Evolutionary conservation across 2,113 vertebrate species (phyloP).

Genomic region (Lycaon pictus): DNA sequence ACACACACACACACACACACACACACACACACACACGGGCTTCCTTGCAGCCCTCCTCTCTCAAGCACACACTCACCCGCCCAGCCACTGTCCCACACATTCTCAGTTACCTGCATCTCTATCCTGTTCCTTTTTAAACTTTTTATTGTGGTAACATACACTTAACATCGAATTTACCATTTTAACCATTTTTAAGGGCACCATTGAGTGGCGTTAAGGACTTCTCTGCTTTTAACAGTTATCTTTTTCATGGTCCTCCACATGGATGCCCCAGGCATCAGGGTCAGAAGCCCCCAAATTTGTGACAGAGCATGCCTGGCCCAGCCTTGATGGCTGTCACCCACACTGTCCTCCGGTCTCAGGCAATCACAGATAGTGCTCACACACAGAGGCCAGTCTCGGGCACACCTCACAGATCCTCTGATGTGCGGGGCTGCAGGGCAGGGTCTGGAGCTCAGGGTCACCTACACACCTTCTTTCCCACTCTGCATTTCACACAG

Average conservation of each 20-base stretch:
- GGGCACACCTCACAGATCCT: not conserved
- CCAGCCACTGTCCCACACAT: not conserved
- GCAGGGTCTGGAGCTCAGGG: not conserved
- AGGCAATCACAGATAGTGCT: conserved; percentile 17
- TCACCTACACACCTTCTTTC: not conserved
- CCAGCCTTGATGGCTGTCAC: conserved; percentile 13
- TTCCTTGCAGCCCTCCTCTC: not conserved
- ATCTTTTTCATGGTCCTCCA: not conserved
- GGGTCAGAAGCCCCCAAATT: not conserved
- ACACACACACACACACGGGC: not conserved
- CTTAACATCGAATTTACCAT: not conserved
- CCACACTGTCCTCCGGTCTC: not conserved
- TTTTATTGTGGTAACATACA: not conserved
- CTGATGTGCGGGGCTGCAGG: rapidly evolving
- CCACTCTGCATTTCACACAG: not conserved
- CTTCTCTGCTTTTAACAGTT: not conserved
- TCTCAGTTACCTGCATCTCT: not conserved
- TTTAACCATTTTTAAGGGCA: not conserved
- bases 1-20: too few relatives aligned
- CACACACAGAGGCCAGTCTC: not conserved
- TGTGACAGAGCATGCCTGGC: not conserved
- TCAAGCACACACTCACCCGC: rapidly evolving
- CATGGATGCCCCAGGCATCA: rapidly evolving
- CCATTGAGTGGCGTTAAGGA: too few relatives aligned
- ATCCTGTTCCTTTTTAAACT: not conserved